A percentile compares a stretch with the other conserved stretches of the same genome.
Evolutionary conservation across 2,888 invertebrate species (phyloP).

Genomic region (Rhorus exstirpatorius): DNA sequence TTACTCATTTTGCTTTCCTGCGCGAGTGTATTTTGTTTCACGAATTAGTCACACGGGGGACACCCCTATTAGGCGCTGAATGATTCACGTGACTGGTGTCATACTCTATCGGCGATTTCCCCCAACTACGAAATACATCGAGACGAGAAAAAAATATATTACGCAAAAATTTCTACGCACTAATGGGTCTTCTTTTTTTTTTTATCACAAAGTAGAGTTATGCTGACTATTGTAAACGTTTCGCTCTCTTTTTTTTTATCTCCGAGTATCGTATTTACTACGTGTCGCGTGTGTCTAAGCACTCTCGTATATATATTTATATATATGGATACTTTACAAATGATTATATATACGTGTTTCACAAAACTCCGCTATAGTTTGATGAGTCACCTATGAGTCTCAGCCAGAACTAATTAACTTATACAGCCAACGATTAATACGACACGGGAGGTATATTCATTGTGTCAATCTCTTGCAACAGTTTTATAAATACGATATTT

Average conservation of each 20-base stretch:
- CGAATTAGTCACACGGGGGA: slow-evolving; percentile 56
- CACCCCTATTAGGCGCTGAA: slow-evolving; percentile 3
- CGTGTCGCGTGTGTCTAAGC: neutral
- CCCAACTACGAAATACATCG: neutral
- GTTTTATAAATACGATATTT: slow-evolving; percentile 50
- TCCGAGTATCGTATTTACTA: neutral
- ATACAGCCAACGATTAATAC: neutral
- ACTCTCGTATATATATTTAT: slow-evolving; percentile 1
- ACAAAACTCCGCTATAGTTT: slow-evolving; percentile 33
- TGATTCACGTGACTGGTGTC: slow-evolving; percentile 49
- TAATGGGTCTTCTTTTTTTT: too few relatives aligned
- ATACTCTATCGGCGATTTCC: slow-evolving; percentile 16
- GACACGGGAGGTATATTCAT: neutral
- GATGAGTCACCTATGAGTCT: slow-evolving; percentile 55
- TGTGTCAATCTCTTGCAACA: neutral
- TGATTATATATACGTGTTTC: slow-evolving; percentile 47
- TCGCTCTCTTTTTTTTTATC: neutral
- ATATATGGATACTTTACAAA: too few relatives aligned
- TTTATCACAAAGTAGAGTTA: too few relatives aligned
- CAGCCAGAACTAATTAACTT: slow-evolving; percentile 40
- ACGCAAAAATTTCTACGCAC: too few relatives aligned
- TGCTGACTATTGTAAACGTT: too few relatives aligned
- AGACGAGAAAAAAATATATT: slow-evolving; percentile 13
- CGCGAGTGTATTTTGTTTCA: slow-evolving; percentile 53
- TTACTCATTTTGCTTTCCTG: slow-evolving; percentile 32